Conservation (phyloP, 2,888 invertebrate species). For the Gortyna flavago region DNA sequence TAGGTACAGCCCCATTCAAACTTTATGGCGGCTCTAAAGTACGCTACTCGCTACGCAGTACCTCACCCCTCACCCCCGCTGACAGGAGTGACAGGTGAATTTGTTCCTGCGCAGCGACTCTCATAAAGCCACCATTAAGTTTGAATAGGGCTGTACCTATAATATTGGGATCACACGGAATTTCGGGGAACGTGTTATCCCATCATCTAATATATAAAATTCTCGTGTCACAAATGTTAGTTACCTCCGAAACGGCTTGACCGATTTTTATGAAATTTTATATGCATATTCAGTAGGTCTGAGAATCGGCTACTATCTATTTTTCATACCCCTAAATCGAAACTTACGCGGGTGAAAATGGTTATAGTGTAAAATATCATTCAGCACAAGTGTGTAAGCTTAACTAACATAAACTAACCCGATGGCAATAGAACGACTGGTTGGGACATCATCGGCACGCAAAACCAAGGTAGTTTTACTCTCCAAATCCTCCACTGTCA, state of each 20-base stretch:
- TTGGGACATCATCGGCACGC: conserved; percentile 71
- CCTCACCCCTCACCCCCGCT: no score
- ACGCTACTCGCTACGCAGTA: no score
- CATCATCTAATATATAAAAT: no score
- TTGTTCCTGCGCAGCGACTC: background rate
- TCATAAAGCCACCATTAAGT: background rate
- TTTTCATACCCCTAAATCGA: no score
- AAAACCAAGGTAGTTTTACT: conserved; percentile 76
- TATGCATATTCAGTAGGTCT: no score
- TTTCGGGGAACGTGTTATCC: background rate
- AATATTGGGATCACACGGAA: background rate
- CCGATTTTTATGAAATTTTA: no score
- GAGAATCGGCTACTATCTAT: no score
- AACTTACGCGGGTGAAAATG: no score
- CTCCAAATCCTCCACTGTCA: conserved; percentile 77
- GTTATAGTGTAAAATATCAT: background rate
- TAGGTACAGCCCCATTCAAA: background rate
- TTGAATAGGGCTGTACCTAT: background rate
- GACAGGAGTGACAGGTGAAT: no score
- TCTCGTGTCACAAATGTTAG: no score
- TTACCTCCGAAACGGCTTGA: no score
- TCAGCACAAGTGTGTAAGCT: background rate
- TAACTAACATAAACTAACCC: conserved; percentile 69
- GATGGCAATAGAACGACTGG: conserved; percentile 74
- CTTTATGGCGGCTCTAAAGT: background rate